Evolutionary conservation across 2,888 invertebrate species (phyloP).

Genomic region (Polylopha cassiicola): DNA sequence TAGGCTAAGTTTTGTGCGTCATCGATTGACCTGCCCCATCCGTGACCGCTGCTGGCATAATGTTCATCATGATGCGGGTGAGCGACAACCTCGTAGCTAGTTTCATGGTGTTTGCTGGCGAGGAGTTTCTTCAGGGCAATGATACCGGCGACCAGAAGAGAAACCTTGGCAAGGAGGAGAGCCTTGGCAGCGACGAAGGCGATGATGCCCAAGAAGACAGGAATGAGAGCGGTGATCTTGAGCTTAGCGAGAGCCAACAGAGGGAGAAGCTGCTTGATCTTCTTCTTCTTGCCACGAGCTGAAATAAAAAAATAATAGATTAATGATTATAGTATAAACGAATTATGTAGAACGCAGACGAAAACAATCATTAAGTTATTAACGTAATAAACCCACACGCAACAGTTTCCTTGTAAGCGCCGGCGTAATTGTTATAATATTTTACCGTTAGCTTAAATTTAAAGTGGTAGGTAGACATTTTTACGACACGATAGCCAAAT

Average conservation of each 20-base stretch:
- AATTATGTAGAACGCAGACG: too few relatives aligned
- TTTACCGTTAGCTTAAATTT: too few relatives aligned
- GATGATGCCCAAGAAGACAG: slow-evolving; percentile 83
- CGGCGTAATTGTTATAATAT: too few relatives aligned
- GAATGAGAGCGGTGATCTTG: slow-evolving; percentile 86
- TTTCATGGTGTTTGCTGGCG: slow-evolving; percentile 81
- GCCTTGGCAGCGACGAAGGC: slow-evolving; percentile 92
- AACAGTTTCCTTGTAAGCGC: too few relatives aligned
- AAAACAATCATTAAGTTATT: too few relatives aligned
- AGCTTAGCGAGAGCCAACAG: slow-evolving; percentile 86
- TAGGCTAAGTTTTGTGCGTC: slow-evolving; percentile 79
- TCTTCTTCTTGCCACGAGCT: slow-evolving; percentile 90
- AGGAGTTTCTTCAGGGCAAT: slow-evolving; percentile 83
- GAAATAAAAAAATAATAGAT: slow-evolving; percentile 30
- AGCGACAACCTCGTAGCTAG: slow-evolving; percentile 87
- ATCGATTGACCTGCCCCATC: slow-evolving; percentile 81
- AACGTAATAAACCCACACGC: too few relatives aligned
- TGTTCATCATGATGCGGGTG: slow-evolving; percentile 80
- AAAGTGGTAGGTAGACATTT: too few relatives aligned
- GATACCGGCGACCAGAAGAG: slow-evolving; percentile 85
- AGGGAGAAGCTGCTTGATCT: slow-evolving; percentile 85
- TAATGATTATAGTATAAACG: too few relatives aligned
- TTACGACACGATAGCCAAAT: too few relatives aligned
- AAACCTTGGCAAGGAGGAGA: slow-evolving; percentile 88
- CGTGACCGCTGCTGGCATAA: slow-evolving; percentile 70